These are phyloP conservation scores for roundworm (Caenorhabditis elegans) DNA, from an alignment of 1,140 invertebrate genomes.

Conservation along the genomic window WBcel235 BX284606.5:5669001-5669500, in stretches of 20 bases:
- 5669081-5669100: too few relatives aligned
- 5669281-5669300: neutral
- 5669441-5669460: conserved; percentile 31
- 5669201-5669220: conserved; percentile 32
- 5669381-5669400: neutral
- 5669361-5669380: neutral
- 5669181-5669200: neutral
- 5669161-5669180: neutral
- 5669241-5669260: conserved; percentile 22
- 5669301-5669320: conserved; percentile 11
- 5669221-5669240: too few relatives aligned
- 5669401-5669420: conserved; percentile 3
- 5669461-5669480: conserved; percentile 29
- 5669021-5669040: neutral
- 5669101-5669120: neutral
- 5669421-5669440: conserved; percentile 26
- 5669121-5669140: too few relatives aligned
- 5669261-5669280: neutral
- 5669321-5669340: neutral
- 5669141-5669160: neutral
- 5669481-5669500: neutral
- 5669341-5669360: neutral
- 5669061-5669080: neutral
- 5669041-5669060: conserved; percentile 4
- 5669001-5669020: neutral